A percentile compares a stretch with the other conserved stretches of the same genome.
These are phyloP conservation scores for Steinernema carpocapsae DNA, from an alignment of 2,888 invertebrate species.

Conservation along the genomic window DNA sequence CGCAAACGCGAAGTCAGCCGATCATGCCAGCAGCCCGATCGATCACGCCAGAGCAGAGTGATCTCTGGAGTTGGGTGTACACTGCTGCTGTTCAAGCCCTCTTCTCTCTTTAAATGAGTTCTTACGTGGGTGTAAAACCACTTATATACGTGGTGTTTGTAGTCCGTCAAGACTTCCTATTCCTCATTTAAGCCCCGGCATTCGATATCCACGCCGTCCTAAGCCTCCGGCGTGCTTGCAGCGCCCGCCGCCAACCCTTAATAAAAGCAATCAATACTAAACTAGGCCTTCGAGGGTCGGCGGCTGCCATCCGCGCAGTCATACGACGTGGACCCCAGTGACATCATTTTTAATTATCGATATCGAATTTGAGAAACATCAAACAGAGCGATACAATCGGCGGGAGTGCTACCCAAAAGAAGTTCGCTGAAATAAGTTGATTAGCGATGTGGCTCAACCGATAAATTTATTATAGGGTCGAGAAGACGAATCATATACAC, in stretches of 20 bases:
- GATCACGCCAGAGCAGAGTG: slow-evolving; percentile 29
- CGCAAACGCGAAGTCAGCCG: neutral
- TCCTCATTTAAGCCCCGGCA: neutral
- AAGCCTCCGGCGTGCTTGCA: too few relatives aligned
- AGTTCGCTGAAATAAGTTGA: neutral
- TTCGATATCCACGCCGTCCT: neutral
- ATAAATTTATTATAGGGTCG: neutral
- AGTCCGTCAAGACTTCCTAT: too few relatives aligned
- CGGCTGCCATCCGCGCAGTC: slow-evolving; percentile 18
- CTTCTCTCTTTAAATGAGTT: neutral
- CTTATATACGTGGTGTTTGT: too few relatives aligned
- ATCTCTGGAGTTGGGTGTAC: neutral
- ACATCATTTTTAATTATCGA: slow-evolving; percentile 24
- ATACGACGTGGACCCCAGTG: neutral
- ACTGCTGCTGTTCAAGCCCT: neutral
- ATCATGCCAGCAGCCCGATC: slow-evolving; percentile 23
- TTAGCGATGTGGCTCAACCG: neutral
- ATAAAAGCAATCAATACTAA: slow-evolving; percentile 7
- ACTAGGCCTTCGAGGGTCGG: neutral
- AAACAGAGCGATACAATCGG: slow-evolving; percentile 3
- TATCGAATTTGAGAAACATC: neutral
- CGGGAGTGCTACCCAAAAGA: neutral
- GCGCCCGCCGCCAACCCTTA: neutral
- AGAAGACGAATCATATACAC: slow-evolving; percentile 3
- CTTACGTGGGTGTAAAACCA: neutral